A percentile compares a stretch with the other conserved stretches of the same genome.
Conservation (phyloP, 1,140 invertebrate species). For the Leguminivora glycinivorella region DNA sequence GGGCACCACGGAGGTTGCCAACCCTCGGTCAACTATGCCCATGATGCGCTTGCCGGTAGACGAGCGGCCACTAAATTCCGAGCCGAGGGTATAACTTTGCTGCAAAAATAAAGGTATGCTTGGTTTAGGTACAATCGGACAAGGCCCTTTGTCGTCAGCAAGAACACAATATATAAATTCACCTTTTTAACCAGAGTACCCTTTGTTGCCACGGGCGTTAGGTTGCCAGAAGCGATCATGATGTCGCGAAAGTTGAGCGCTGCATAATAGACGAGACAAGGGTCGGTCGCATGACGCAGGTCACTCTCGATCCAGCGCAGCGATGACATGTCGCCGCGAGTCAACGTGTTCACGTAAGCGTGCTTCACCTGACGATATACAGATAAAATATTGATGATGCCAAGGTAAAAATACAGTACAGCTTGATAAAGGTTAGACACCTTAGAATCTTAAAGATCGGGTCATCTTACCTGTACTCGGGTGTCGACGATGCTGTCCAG, state of each 20-base stretch:
- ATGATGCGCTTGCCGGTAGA: conserved; percentile 89
- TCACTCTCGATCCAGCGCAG: conserved; percentile 96
- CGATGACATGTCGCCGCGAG: conserved; percentile 94
- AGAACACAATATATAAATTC: conserved; percentile 10
- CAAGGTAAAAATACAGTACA: too few species aligned
- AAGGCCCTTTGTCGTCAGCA: neutral
- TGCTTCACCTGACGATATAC: conserved; percentile 84
- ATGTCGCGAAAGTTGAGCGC: conserved; percentile 98
- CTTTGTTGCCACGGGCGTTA: conserved; percentile 96
- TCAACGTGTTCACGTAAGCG: conserved; percentile 95
- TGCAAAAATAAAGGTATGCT: too few species aligned
- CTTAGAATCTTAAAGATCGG: neutral
- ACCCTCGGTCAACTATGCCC: conserved; percentile 94
- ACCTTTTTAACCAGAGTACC: conserved; percentile 85
- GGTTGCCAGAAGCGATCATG: conserved; percentile 97
- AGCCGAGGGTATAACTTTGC: conserved; percentile 95
- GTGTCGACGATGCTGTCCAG: conserved; percentile 80
- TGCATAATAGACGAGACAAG: conserved; percentile 95
- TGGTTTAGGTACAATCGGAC: conserved; percentile 55
- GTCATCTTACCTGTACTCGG: conserved; percentile 78
- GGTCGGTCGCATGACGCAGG: conserved; percentile 81
- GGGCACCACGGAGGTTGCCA: conserved; percentile 93
- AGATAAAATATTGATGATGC: too few species aligned
- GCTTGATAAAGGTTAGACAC: too few species aligned
- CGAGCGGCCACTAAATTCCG: conserved; percentile 94